Evolutionary conservation across 1,140 invertebrate genomes (phyloP).

Genomic region (Apis florea): DNA sequence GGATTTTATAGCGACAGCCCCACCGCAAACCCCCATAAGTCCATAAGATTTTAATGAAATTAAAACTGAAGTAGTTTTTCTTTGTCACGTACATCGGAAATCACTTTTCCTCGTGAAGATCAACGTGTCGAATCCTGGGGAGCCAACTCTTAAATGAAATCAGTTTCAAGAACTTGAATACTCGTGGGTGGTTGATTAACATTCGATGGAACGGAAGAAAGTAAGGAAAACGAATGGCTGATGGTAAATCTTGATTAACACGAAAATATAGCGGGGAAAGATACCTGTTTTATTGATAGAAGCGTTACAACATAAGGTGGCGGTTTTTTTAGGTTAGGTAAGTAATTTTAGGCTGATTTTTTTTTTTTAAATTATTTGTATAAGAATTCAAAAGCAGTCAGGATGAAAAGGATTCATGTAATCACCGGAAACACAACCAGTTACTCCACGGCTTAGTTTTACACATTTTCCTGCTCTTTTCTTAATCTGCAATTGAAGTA

Average conservation of each 20-base stretch:
- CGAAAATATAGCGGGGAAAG: neutral
- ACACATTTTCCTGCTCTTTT: constrained; percentile 26
- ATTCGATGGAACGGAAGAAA: neutral
- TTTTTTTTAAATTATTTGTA: neutral
- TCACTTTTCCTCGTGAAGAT: constrained; percentile 59
- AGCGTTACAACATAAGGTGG: neutral
- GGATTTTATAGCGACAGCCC: constrained; percentile 46
- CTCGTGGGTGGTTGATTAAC: constrained; percentile 18
- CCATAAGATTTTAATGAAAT: constrained; percentile 28
- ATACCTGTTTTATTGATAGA: neutral
- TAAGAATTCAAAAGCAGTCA: constrained; percentile 4
- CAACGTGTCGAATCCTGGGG: constrained; percentile 22
- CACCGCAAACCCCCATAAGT: neutral
- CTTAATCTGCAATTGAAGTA: constrained; percentile 9
- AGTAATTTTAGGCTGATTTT: neutral
- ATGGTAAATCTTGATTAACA: neutral
- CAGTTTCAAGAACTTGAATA: neutral
- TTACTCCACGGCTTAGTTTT: neutral
- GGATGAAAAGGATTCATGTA: constrained; percentile 26
- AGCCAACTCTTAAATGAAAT: neutral
- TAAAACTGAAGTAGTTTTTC: constrained; percentile 16
- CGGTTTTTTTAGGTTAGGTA: neutral
- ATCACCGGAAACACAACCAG: constrained; percentile 26
- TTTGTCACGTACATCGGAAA: constrained; percentile 16
- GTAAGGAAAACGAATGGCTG: neutral